Evolutionary conservation across 2,888 invertebrate genomes (phyloP).

Genomic region (Keiferia lycopersicella): DNA sequence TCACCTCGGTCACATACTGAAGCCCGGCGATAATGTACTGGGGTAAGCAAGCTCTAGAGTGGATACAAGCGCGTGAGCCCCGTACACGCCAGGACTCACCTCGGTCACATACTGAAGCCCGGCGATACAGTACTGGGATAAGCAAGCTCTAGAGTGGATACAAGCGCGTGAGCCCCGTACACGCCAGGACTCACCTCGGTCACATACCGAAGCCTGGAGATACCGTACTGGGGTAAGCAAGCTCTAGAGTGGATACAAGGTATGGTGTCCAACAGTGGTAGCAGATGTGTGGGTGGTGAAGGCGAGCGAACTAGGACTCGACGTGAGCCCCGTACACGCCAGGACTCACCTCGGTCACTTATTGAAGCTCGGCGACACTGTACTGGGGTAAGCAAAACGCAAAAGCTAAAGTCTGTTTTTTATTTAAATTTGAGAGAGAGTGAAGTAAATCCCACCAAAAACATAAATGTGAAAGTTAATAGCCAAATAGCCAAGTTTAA

Average conservation of each 20-base stretch:
- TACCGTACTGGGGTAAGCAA: slow-evolving; percentile 90
- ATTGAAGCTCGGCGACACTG: slow-evolving; percentile 95
- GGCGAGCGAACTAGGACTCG: slow-evolving; percentile 91
- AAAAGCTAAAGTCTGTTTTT: too few species aligned
- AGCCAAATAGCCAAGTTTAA: too few species aligned
- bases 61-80: too few species aligned
- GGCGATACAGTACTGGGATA: slow-evolving; percentile 97
- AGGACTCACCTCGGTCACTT: slow-evolving; percentile 97
- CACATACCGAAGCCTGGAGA: slow-evolving; percentile 96
- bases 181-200: slow-evolving; percentile 96
- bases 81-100: slow-evolving; percentile 94
- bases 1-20: slow-evolving; percentile 96
- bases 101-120: slow-evolving; percentile 95
- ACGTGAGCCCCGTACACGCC: slow-evolving; percentile 90
- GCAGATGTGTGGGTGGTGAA: slow-evolving; percentile 97
- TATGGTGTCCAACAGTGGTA: slow-evolving; percentile 89
- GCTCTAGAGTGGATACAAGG: too few species aligned
- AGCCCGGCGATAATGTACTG: slow-evolving; percentile 95
- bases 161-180: too few species aligned
- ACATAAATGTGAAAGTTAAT: too few species aligned
- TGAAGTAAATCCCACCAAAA: too few species aligned
- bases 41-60: slow-evolving; percentile 88
- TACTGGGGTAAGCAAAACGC: slow-evolving; percentile 89
- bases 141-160: too few species aligned
- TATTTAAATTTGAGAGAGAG: too few species aligned